A percentile compares a stretch with the other conserved stretches of the same genome.
These are phyloP conservation scores for Drosophila lacicola DNA, from an alignment of 2,888 invertebrate genomes.

Conservation along the genomic window DNA sequence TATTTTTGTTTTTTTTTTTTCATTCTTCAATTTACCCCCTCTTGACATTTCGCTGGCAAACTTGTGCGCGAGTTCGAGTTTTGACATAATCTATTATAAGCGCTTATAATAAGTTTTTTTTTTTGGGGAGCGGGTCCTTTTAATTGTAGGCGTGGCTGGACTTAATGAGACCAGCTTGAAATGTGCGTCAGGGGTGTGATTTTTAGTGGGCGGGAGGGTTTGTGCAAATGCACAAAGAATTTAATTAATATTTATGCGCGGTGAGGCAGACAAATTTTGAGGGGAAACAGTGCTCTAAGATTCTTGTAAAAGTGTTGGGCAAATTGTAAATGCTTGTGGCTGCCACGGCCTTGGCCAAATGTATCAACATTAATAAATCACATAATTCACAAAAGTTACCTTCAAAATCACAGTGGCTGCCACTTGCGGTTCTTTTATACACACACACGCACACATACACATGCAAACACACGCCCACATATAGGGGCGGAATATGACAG, in stretches of 20 bases:
- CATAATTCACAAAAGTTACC: conserved; percentile 64
- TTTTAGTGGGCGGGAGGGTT: background rate
- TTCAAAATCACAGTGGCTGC: conserved; percentile 48
- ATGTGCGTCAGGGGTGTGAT: conserved; percentile 43
- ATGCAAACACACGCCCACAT: conserved; percentile 14
- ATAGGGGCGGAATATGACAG: conserved; percentile 57
- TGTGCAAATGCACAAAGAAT: conserved; percentile 14
- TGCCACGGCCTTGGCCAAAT: conserved; percentile 24
- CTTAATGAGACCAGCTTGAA: conserved; percentile 53
- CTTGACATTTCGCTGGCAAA: conserved; percentile 39
- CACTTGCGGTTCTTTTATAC: conserved; percentile 31
- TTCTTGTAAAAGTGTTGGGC: conserved; percentile 33
- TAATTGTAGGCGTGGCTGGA: conserved; percentile 68
- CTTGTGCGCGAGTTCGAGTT: conserved; percentile 39
- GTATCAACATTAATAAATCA: conserved; percentile 64
- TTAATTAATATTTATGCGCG: conserved; percentile 50
- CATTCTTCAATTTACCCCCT: background rate
- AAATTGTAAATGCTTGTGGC: conserved; percentile 29
- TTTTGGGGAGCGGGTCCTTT: conserved; percentile 9
- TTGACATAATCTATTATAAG: conserved; percentile 69
- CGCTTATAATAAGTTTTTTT: conserved; percentile 51
- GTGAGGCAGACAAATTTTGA: background rate
- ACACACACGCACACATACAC: conserved; percentile 5
- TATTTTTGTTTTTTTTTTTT: conserved; percentile 10
- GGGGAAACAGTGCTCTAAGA: conserved; percentile 11